These are phyloP conservation scores for Choloepus didactylus DNA, from an alignment of 2,797 vertebrate species.

Conservation along the genomic window DNA sequence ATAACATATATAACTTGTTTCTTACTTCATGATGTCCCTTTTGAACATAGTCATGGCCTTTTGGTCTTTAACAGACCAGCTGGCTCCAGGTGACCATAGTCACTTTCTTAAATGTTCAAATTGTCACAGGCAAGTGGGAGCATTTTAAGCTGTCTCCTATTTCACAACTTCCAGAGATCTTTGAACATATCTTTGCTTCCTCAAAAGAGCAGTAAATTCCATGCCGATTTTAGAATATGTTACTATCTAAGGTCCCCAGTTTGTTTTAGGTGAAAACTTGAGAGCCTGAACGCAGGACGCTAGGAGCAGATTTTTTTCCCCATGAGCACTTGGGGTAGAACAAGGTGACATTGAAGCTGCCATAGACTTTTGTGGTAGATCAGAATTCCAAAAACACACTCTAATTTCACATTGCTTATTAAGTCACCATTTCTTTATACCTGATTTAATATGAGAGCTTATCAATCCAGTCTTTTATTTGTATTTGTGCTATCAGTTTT, in stretches of 20 bases:
- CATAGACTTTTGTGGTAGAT: background rate
- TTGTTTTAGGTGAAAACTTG: background rate
- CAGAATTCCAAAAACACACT: background rate
- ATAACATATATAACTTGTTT: background rate
- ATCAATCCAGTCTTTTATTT: conserved; percentile 33
- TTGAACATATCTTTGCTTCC: background rate
- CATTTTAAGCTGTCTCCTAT: background rate
- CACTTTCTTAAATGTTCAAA: background rate
- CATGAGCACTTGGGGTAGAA: background rate
- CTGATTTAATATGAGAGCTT: background rate
- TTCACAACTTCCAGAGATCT: background rate
- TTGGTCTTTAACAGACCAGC: background rate
- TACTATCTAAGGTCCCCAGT: background rate
- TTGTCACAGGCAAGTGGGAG: background rate
- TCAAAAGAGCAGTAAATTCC: background rate
- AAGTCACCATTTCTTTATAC: background rate
- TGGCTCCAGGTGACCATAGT: background rate
- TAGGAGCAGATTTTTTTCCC: background rate
- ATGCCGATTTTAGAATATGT: background rate
- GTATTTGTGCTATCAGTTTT: background rate
- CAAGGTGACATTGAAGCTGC: background rate
- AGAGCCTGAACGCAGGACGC: background rate
- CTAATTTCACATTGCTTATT: background rate
- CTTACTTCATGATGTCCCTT: background rate
- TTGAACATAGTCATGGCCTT: background rate